Evolutionary conservation across 2,888 invertebrate species (phyloP), one percentile per base, ranked within the genome.

Genomic region (Acleris emargana): DNA sequence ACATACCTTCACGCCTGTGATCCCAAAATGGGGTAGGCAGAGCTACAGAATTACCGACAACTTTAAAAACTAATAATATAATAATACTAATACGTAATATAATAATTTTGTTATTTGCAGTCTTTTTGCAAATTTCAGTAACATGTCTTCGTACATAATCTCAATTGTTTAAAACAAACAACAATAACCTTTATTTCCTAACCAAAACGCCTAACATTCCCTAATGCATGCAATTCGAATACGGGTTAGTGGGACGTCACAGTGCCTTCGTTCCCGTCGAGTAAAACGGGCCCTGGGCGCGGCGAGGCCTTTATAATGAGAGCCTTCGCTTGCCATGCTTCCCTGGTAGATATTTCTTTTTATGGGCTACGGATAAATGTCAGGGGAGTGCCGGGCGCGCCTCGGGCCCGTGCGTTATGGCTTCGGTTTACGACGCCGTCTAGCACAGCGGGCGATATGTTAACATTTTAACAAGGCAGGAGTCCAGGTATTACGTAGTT

Each of bases 321-420:
- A 82, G 79, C 87, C 86, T 84, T 82, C 77, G 73, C 79, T 71
- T 70, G 77, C 80, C 74, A 86, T 91, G 88, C 76, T 86, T 76
- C 84, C 88, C 91, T 89, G 83, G 89, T 90, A 86, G 84, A 86
- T 86, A 87, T 89, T 89, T 90, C 89, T 90, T 91, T 91, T 91
- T 91, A 91, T 89, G 91, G 88, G 86, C 86, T 85, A 82, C 82
- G 87, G 85, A 84, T 86, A 91, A 91, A 90, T 90, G 91, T 83
- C 90, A 89, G 84, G 89, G 89, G 91, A 84, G 91, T 86, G 91
- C 82, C 80, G 81, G 83, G 75, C 85, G 86, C 86, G 78, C 80
- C 80, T 74, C 71, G 59, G 67, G 72, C 76, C 22, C 73, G 76
- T 78, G 76, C 81, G 79, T 83, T 83, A 84, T 80, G 81, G 77